These are phyloP conservation scores for Cebus imitator DNA, from an alignment of 2,113 vertebrate species.

Conservation along the genomic window DNA sequence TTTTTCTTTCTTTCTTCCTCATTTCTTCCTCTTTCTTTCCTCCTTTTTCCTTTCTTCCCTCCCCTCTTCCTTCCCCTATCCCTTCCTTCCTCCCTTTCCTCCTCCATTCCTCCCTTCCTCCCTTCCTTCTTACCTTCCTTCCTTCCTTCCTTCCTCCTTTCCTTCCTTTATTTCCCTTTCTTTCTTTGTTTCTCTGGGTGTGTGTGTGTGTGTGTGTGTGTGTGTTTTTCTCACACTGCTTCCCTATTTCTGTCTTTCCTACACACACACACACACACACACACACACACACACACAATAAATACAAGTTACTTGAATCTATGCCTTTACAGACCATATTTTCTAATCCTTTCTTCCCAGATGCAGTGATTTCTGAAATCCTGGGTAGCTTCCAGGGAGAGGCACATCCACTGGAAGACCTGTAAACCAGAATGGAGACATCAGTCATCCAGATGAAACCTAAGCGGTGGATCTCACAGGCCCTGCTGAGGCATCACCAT, in stretches of 20 bases:
- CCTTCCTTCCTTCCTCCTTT: background rate
- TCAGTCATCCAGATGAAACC: background rate
- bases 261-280: background rate
- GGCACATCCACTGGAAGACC: background rate
- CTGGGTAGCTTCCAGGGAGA: background rate
- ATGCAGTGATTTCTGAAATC: background rate
- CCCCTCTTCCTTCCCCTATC: no score
- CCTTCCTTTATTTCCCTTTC: background rate
- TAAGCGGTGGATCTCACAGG: background rate
- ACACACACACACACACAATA: background rate
- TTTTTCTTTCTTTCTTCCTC: background rate
- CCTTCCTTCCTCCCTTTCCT: background rate
- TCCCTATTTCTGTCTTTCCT: background rate
- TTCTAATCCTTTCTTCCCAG: background rate
- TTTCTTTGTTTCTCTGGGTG: background rate
- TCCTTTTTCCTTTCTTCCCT: background rate
- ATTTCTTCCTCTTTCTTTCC: background rate
- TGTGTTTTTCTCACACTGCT: background rate
- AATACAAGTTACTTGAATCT: background rate
- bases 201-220: background rate
- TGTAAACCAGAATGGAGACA: background rate
- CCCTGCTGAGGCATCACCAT: background rate
- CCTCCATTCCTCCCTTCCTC: background rate
- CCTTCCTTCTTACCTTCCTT: no score
- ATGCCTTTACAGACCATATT: background rate